Evolutionary conservation across 2,797 vertebrate genomes (phyloP), one percentile per base, ranked within the genome.

Genomic region (Delichon dasypus): DNA sequence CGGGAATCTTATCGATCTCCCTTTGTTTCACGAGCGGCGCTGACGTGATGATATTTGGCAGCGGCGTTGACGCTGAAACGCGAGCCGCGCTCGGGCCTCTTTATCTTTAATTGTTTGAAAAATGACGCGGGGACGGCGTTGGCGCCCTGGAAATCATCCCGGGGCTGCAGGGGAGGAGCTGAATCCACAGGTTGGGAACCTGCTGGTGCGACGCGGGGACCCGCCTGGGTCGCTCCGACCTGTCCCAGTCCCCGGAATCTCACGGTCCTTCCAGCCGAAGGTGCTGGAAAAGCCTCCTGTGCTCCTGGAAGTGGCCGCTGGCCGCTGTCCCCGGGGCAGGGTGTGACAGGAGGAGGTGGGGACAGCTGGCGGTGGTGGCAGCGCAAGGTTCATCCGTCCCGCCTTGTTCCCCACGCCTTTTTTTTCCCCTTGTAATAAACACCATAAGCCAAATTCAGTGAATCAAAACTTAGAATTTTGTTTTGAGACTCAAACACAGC

Each of bases 21-120:
- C 73, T 85, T 85, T 82, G 81, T 77, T 95, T 77, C 55, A 51
- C 93, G 53, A 47, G 68, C n/a, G 34, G 5, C 9, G 9, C 58
- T 53, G 34, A 55, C 8, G n/a, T 10, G 90, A 89, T 93, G 68
- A 79, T 89, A 40, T 85, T 94, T 97, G 97, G 97, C 96, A 95
- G 96, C 67, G 48, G 80, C 96, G 77, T 88, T 86, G 91, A 80
- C 29, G 3, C 82, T 95, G 96, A 97, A 95, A 96, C 22, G 79
- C 3, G 94, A 96, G 80, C 90, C 10, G 84, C 29, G 22, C 93
- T 38, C 21, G 72, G 64, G 82, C 16, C 89, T 61, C 79, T 87
- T 95, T 80, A 62, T 73, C 85, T 87, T 93, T 77, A 94, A 95
- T 93, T 5, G 7, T 20, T 50, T 88, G 93, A 90, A 90, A 93